Percentiles rank a stretch among this genome's conserved stretches.
These are phyloP conservation scores for Montipora capitata DNA, from an alignment of 92 coral and sea anemone species.

Conservation along the genomic window DNA sequence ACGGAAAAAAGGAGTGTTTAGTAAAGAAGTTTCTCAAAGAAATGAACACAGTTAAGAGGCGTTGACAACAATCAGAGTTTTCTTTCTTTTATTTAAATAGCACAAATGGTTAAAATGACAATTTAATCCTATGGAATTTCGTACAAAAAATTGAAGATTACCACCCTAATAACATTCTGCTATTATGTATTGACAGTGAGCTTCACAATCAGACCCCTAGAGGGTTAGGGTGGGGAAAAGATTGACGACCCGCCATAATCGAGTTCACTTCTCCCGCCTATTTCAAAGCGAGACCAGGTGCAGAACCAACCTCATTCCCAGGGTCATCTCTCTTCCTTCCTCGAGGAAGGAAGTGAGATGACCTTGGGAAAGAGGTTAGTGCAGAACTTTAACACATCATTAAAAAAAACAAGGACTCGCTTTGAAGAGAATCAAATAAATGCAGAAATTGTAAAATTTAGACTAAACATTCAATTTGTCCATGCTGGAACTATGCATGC, in stretches of 20 bases:
- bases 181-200: too few relatives aligned
- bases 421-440: too few relatives aligned
- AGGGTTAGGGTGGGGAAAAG: not conserved
- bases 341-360: too few relatives aligned
- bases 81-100: slow-evolving; percentile 25
- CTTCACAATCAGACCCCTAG: not conserved
- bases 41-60: slow-evolving; percentile 22
- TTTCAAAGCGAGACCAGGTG: too few relatives aligned
- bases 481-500: not conserved
- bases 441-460: too few relatives aligned
- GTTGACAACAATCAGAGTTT: slow-evolving; percentile 21
- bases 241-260: not conserved
- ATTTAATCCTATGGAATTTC: not conserved
- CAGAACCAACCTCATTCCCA: too few relatives aligned
- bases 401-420: too few relatives aligned
- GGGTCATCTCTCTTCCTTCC: too few relatives aligned
- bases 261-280: too few relatives aligned
- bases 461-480: not conserved
- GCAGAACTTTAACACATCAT: too few relatives aligned
- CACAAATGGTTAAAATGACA: not conserved
- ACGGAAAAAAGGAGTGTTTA: not conserved
- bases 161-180: not conserved
- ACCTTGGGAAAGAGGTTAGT: too few relatives aligned
- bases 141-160: not conserved
- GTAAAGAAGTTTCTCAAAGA: not conserved